A percentile compares a stretch with the other conserved stretches of the same genome.
Evolutionary conservation across 2,888 invertebrate species (phyloP).

Genomic region (Arge pagana): DNA sequence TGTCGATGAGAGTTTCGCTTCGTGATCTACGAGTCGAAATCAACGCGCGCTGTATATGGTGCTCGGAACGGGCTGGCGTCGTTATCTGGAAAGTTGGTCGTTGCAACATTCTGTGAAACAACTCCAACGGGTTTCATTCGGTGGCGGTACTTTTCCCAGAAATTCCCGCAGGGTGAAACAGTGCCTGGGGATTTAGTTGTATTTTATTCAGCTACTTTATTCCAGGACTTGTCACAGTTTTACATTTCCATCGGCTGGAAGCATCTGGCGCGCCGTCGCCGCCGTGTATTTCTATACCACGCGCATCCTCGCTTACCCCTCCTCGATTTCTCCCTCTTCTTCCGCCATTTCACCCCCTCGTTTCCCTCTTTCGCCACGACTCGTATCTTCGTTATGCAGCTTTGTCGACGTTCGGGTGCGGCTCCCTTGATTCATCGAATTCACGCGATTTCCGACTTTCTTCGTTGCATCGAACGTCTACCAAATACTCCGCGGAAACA

Average conservation of each 20-base stretch:
- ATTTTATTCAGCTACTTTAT: conserved; percentile 56
- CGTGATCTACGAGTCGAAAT: no score
- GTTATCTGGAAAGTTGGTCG: conserved; percentile 12
- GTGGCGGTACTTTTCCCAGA: conserved; percentile 12
- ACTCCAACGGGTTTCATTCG: conserved; percentile 13
- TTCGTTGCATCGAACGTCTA: background rate
- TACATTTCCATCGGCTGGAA: conserved; percentile 51
- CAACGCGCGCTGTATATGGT: no score
- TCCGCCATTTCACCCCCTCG: background rate
- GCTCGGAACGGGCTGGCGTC: conserved; percentile 7
- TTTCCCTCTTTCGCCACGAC: conserved; percentile 2
- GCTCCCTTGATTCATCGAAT: conserved; percentile 37
- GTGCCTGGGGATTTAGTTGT: conserved; percentile 49
- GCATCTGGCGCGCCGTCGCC: conserved; percentile 30
- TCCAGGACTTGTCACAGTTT: conserved; percentile 54
- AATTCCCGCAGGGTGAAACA: conserved; percentile 10
- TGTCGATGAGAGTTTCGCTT: no score
- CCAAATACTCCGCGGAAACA: no score
- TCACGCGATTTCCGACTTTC: conserved; percentile 22
- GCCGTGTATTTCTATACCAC: conserved; percentile 16
- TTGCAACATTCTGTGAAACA: conserved; percentile 18
- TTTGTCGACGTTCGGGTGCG: conserved; percentile 34
- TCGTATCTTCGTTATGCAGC: conserved; percentile 38
- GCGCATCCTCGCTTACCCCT: conserved; percentile 1
- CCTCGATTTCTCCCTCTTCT: background rate